Evolutionary conservation across 1,140 invertebrate genomes (phyloP).

Genomic region (Dufourea novaeangliae): DNA sequence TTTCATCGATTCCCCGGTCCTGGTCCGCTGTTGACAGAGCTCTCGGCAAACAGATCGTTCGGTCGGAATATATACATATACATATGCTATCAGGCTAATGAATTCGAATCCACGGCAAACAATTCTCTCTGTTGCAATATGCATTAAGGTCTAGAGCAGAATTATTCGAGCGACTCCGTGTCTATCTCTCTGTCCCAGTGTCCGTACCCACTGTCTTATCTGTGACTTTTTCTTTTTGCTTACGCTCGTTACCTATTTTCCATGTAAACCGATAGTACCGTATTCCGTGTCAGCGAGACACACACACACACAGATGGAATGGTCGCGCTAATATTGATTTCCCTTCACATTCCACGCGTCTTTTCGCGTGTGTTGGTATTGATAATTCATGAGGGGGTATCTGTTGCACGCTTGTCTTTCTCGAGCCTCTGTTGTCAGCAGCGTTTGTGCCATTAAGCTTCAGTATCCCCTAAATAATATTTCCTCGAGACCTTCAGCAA

Average conservation of each 20-base stretch:
- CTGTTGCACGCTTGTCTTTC: conserved; percentile 1
- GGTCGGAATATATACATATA: too few relatives aligned
- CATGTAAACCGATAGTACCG: conserved; percentile 14
- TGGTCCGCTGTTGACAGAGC: background rate
- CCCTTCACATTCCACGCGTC: conserved; percentile 20
- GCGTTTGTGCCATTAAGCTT: too few relatives aligned
- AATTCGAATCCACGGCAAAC: background rate
- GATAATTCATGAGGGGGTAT: conserved; percentile 27
- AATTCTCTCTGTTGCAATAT: background rate
- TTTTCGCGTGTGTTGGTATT: conserved; percentile 22
- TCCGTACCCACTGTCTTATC: background rate
- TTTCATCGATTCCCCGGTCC: background rate
- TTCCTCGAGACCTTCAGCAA: too few relatives aligned
- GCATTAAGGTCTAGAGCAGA: background rate
- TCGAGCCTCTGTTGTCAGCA: too few relatives aligned
- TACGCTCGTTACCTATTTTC: conserved; percentile 8
- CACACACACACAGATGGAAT: too few relatives aligned
- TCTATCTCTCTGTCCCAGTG: background rate
- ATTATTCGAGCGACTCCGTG: background rate
- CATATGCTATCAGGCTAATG: conserved; percentile 5
- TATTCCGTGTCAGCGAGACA: conserved; percentile 30
- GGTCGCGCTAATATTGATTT: conserved; percentile 40
- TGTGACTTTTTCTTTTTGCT: background rate
- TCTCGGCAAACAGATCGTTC: background rate
- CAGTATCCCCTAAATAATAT: background rate